Conservation (phyloP, 2,888 invertebrate genomes). For the Sthenelais limicola region DNA sequence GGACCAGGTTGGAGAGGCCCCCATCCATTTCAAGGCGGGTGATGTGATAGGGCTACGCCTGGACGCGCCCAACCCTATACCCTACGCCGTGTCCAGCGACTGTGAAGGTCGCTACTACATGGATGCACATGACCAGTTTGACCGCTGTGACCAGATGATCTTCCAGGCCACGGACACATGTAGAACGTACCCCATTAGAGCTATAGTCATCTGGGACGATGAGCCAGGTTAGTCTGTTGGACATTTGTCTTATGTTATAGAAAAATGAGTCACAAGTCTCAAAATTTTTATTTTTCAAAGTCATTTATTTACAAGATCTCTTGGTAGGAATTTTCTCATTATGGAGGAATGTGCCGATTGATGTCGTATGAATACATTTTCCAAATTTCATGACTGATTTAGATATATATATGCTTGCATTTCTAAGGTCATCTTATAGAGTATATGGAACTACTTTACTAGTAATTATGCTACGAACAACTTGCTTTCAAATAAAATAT, state of each 20-base stretch:
- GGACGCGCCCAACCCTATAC: constrained; percentile 18
- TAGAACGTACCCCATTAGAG: constrained; percentile 10
- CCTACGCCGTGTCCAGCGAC: background rate
- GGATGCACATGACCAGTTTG: background rate
- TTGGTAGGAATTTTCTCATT: too few species aligned
- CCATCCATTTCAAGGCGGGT: background rate
- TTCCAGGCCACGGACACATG: constrained; percentile 5
- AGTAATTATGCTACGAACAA: too few species aligned
- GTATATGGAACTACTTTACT: too few species aligned
- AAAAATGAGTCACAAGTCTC: too few species aligned
- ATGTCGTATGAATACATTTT: too few species aligned
- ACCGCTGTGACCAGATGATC: constrained; percentile 4
- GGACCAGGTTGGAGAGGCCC: constrained; percentile 15
- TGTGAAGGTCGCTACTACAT: background rate
- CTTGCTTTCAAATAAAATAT: too few species aligned
- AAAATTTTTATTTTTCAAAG: too few species aligned
- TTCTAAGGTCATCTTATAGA: too few species aligned
- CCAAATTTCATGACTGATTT: too few species aligned
- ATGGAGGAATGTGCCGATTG: too few species aligned
- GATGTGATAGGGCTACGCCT: constrained; percentile 22
- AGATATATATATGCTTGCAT: too few species aligned
- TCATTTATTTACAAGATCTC: too few species aligned
- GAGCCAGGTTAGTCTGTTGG: constrained; percentile 8
- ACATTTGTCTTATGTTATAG: background rate
- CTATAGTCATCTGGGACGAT: constrained; percentile 22